Conservation (phyloP, 1,140 invertebrate genomes). For the Contarinia nasturtii region DNA sequence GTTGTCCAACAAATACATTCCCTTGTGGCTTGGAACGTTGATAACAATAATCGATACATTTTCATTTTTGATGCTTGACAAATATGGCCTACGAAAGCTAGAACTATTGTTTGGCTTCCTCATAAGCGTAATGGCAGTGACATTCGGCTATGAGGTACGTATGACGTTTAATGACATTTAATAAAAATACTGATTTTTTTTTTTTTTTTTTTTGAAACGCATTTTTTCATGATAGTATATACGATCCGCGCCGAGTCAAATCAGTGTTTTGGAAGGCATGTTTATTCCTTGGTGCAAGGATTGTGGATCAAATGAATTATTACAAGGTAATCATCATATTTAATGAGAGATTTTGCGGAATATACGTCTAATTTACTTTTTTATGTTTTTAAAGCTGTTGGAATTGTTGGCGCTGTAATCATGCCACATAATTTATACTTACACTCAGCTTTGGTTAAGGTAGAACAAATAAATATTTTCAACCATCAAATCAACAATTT, state of each 20-base stretch:
- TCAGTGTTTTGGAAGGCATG: slow-evolving; percentile 55
- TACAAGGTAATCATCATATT: slow-evolving; percentile 69
- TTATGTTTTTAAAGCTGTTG: no score
- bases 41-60: slow-evolving; percentile 86
- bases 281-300: slow-evolving; percentile 61
- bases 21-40: slow-evolving; percentile 67
- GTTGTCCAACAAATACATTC: slow-evolving; percentile 72
- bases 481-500: no score
- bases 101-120: slow-evolving; percentile 74
- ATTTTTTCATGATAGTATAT: slow-evolving; percentile 39
- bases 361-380: no score
- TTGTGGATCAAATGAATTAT: slow-evolving; percentile 46
- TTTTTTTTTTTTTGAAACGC: no score
- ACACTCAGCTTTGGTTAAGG: slow-evolving; percentile 84
- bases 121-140: slow-evolving; percentile 69
- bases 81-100: slow-evolving; percentile 76
- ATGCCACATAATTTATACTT: slow-evolving; percentile 92
- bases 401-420: slow-evolving; percentile 78
- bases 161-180: no score
- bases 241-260: slow-evolving; percentile 48
- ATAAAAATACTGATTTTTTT: no score
- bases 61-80: slow-evolving; percentile 82
- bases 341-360: no score
- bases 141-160: slow-evolving; percentile 75
- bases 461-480: slow-evolving; percentile 15